Evolutionary conservation across 2,888 invertebrate species (phyloP), one percentile per base, ranked within the genome.

Genomic region (Scaptomyza tumidula): DNA sequence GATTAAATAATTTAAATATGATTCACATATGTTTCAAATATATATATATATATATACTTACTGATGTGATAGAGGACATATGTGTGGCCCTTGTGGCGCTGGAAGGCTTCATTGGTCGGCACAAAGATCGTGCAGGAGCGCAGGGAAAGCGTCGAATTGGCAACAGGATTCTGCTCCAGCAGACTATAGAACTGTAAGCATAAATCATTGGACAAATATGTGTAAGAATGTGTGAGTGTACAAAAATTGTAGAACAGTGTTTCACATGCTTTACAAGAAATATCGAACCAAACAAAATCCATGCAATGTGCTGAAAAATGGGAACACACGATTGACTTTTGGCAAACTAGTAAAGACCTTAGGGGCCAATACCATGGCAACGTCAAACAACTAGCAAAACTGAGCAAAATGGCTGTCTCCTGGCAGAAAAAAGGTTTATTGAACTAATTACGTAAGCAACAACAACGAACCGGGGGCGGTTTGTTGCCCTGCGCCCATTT

Each of bases 41-140:
- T 1, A 7, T 43, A 35, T 14, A 13, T 0, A 4, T 1, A 7
- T 43, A 35, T 14, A 41, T 46, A 94, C 96, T 96, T 93, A 97
- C 97, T 94, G 92, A 97, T 96, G 90, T 97, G 97, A 90, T 97
- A 97, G 19, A 96, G 94, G 19, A 96, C 95, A 69, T 90, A 83
- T 33, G 90, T 94, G 67, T 93, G 93, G 1, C 93, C 94, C 70
- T 93, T 93, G 92, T 94, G 95, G 70, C 94, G 94, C 92, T 96
- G 96, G 93, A 97, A 97, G 64, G 97, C 97, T 78, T 95, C 94
- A 92, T 98, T 97, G 73, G 96, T 97, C 10, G 97, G 97, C 58
- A 97, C 97, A 89, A 98, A 98, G 65, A 98, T 93, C n/a, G 97
- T 97, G 90, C 96, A 95, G 89, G 95, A 94, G 73, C 96, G 94